phyloP scores from a whole-genome alignment of 2,113 vertebrate genomes.

The Vimba vimba region DNA sequence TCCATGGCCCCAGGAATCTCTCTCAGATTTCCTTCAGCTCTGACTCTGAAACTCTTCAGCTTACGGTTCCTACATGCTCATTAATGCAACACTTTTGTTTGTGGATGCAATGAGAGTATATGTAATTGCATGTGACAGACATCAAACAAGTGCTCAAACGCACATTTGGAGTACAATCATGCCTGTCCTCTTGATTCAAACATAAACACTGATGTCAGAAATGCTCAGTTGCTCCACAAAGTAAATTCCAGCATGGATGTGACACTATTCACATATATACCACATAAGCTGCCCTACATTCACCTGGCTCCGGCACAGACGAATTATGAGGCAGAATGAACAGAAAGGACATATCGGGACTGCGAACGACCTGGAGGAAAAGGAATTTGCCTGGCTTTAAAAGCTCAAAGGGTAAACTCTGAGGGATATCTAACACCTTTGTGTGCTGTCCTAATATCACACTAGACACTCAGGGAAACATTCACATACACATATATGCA shows the following conservation, averaged over 20 bases:
- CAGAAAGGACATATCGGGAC: neutral
- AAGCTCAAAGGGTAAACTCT: slow-evolving; percentile 69
- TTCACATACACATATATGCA: slow-evolving; percentile 31
- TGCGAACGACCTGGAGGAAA: slow-evolving; percentile 38
- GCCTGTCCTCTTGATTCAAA: slow-evolving; percentile 53
- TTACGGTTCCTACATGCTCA: slow-evolving; percentile 62
- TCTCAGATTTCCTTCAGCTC: slow-evolving; percentile 76
- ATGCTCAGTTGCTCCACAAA: slow-evolving; percentile 64
- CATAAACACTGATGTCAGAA: slow-evolving; percentile 57
- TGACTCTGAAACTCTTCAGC: slow-evolving; percentile 64
- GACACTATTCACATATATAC: slow-evolving; percentile 74
- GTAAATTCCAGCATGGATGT: slow-evolving; percentile 73
- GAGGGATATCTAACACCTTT: slow-evolving; percentile 62
- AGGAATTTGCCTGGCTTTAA: slow-evolving; percentile 68
- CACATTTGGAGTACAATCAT: neutral
- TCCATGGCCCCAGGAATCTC: slow-evolving; percentile 82
- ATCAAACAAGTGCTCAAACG: slow-evolving; percentile 2
- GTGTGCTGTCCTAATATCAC: slow-evolving; percentile 60
- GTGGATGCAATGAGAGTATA: neutral
- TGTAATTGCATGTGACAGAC: slow-evolving; percentile 18
- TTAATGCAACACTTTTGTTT: slow-evolving; percentile 32
- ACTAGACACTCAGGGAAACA: slow-evolving; percentile 43
- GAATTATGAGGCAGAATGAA: slow-evolving; percentile 52
- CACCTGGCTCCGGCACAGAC: slow-evolving; percentile 50
- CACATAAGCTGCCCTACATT: slow-evolving; percentile 62